Evolutionary conservation across 37 sponge, comb jelly and placozoan species (phyloP), one percentile per base, ranked within the genome.

Genomic region (Haliclona indistincta): DNA sequence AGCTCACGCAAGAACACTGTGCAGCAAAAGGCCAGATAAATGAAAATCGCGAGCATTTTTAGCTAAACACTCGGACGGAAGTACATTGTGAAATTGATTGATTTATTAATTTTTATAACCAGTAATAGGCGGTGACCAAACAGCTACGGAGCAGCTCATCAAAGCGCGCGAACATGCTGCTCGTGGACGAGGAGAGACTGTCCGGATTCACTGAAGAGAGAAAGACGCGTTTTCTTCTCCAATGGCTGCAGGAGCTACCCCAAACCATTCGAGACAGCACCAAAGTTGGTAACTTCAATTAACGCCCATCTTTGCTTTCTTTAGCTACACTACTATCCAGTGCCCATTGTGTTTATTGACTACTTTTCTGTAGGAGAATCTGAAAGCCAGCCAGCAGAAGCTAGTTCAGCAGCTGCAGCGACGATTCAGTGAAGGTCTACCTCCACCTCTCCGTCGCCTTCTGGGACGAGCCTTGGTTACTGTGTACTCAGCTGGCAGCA

Each of bases 381-480:
- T 91, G 58, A 77, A 73, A 47, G 33, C 51, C 0, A 74, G 68
- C 22, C 82, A 91, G 63, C 65, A 78, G 30, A 42, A 55, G 36
- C 64, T 91, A 8, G 83, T 73, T 4, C 38, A 23, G 19, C 86
- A 94, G 68, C 82, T 94, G 22, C 77, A 73, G 30, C 23, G 75
- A 1, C 69, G 67, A 13, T 65, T 94, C 32, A 47, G 70, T 32
- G 79, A 32, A 7, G 62, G 66, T 1, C 83, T 89, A 38, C 84
- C 87, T 2, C 90, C 95, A 19, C 82, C 88, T 0, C 88, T 82
- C 0, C 82, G 82, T 0, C 19, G 73, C 0, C 54, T 61, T 5
- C 81, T 95, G 32, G 91, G 82, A 30, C 68, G 70, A 36, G 84
- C 84, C 3, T 91, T 91, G 47, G 89, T 78, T 20, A 77, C 83